Evolutionary conservation across 2,797 vertebrate genomes (phyloP).

Genomic region (Sylvia borin): DNA sequence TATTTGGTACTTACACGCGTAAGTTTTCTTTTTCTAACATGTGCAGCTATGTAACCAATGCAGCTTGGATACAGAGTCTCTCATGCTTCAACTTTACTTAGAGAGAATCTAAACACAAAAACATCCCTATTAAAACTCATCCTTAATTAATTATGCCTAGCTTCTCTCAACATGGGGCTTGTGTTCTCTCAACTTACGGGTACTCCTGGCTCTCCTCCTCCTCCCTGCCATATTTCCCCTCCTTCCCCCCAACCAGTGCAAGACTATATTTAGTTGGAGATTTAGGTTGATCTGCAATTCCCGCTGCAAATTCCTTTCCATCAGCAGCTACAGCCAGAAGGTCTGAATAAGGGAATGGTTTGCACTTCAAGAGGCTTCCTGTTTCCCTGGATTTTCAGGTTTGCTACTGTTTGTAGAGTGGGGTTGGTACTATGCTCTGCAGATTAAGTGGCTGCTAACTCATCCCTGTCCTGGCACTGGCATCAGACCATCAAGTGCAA

Average conservation of each 20-base stretch:
- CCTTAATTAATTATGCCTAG: not conserved
- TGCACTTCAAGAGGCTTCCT: conserved; percentile 41
- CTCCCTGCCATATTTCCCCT: not conserved
- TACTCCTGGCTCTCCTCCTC: not conserved
- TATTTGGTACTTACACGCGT: not conserved
- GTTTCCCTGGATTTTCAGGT: conserved; percentile 47
- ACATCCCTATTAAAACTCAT: not conserved
- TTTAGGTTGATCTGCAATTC: conserved; percentile 37
- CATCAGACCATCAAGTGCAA: not conserved
- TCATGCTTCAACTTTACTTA: not conserved
- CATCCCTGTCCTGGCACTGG: not conserved
- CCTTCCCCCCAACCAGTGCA: not conserved
- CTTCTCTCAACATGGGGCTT: not conserved
- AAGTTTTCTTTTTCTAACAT: not conserved
- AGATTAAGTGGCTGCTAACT: conserved; percentile 49
- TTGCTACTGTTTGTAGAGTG: conserved; percentile 32
- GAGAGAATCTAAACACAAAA: not conserved
- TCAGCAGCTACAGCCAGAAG: conserved; percentile 58
- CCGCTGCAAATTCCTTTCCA: conserved; percentile 53
- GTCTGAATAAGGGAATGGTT: conserved; percentile 57
- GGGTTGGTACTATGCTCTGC: not conserved
- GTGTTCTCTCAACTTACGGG: not conserved
- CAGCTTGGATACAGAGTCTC: not conserved
- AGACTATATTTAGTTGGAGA: conserved; percentile 47
- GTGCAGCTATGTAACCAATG: not conserved